phyloP scores from a whole-genome alignment of 2,797 vertebrate species.

The Pangasius krempfi region DNA sequence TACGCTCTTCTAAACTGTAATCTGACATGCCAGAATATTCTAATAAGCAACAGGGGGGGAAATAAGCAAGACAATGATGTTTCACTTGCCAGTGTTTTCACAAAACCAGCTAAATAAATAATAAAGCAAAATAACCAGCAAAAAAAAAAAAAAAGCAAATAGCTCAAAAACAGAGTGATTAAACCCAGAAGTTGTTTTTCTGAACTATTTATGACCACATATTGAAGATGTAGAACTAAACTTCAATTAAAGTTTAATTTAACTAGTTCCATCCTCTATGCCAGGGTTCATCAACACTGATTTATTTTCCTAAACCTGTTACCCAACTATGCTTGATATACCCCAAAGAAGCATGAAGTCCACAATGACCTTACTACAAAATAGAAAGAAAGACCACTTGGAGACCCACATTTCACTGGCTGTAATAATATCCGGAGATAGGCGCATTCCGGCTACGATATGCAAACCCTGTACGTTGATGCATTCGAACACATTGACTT shows the following conservation, averaged over 20 bases:
- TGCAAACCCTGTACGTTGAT: neutral
- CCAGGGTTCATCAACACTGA: neutral
- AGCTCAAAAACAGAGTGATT: neutral
- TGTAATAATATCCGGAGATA: neutral
- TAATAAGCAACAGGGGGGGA: too few species aligned
- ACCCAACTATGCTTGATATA: neutral
- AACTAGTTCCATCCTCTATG: neutral
- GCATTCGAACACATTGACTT: neutral
- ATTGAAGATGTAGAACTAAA: neutral
- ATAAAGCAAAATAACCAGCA: too few species aligned
- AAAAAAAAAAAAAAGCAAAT: neutral
- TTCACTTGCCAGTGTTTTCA: neutral
- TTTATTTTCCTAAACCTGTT: neutral
- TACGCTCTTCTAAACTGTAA: neutral
- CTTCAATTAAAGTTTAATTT: neutral
- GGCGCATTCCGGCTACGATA: neutral
- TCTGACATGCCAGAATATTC: neutral
- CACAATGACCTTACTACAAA: neutral
- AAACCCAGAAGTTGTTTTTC: neutral
- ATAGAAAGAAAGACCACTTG: neutral
- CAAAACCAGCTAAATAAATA: neutral
- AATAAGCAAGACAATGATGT: neutral
- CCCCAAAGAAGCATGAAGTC: neutral
- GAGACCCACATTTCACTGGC: neutral
- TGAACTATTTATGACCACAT: neutral